These are phyloP conservation scores for Drosophila ercepeae DNA, from an alignment of 1,140 invertebrate species.

Conservation along the genomic window DNA sequence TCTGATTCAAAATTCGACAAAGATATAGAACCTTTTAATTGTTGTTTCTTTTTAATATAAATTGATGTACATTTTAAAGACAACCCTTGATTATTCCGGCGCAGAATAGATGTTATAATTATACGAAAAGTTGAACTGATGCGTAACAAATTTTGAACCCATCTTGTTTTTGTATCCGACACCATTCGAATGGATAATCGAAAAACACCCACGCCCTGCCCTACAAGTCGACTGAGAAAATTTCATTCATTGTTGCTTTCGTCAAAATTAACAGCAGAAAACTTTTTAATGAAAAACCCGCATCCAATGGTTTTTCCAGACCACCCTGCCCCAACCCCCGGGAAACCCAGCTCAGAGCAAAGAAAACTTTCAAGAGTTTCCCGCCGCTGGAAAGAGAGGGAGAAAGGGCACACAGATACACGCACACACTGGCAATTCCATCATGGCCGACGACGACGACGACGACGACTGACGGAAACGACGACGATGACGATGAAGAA, in stretches of 20 bases:
- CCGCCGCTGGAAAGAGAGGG: conserved; percentile 42
- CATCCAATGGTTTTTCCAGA: conserved; percentile 48
- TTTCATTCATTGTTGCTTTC: conserved; percentile 63
- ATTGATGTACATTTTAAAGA: too few species aligned
- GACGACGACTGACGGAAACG: conserved; percentile 35
- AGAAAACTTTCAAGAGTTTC: conserved; percentile 54
- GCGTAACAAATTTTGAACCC: background rate
- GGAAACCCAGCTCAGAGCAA: conserved; percentile 1
- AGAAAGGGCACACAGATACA: conserved; percentile 28
- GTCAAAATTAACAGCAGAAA: conserved; percentile 71
- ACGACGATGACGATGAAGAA: conserved; percentile 40
- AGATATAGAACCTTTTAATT: too few species aligned
- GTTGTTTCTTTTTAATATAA: too few species aligned
- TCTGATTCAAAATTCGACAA: too few species aligned
- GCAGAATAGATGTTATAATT: conserved; percentile 1
- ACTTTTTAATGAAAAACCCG: conserved; percentile 79
- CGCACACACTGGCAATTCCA: conserved; percentile 50
- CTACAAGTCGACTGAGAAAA: conserved; percentile 17
- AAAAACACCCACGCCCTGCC: conserved; percentile 43
- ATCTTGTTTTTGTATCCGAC: background rate
- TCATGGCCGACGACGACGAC: conserved; percentile 68
- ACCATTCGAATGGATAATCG: conserved; percentile 52
- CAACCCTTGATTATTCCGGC: too few species aligned
- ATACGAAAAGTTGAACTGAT: background rate
- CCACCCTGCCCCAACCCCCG: conserved; percentile 9